A percentile compares a stretch with the other conserved stretches of the same genome.
These are phyloP conservation scores for Oscheius sp. DNA, from an alignment of 2,888 invertebrate species.

Conservation along the genomic window DNA sequence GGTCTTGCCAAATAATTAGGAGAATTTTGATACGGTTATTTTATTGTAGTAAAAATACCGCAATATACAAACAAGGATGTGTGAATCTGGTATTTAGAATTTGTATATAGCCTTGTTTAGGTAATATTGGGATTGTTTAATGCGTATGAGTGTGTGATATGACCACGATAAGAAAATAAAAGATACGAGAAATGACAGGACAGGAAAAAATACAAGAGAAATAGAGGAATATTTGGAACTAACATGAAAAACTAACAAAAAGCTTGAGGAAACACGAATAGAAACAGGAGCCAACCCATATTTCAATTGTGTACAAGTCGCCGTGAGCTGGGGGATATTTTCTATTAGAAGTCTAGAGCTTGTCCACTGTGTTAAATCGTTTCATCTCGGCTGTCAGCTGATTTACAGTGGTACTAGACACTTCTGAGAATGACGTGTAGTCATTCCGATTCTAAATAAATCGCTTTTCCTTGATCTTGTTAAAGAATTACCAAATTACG, in stretches of 20 bases:
- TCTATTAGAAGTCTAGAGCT: slow-evolving; percentile 27
- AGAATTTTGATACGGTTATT: background rate
- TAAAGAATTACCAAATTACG: slow-evolving; percentile 34
- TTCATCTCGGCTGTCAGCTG: slow-evolving; percentile 40
- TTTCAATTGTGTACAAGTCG: slow-evolving; percentile 13
- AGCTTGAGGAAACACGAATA: background rate
- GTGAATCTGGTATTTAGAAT: background rate
- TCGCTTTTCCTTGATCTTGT: background rate
- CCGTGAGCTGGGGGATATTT: background rate
- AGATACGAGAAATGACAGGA: slow-evolving; percentile 22
- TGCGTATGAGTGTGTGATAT: slow-evolving; percentile 15
- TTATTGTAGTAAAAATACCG: background rate
- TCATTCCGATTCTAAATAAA: slow-evolving; percentile 31
- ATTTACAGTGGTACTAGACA: slow-evolving; percentile 31
- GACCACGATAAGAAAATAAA: slow-evolving; percentile 31
- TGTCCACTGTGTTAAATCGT: slow-evolving; percentile 48
- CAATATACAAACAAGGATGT: background rate
- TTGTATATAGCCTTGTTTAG: background rate
- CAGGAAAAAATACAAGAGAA: background rate
- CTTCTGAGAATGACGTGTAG: slow-evolving; percentile 41
- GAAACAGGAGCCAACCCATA: slow-evolving; percentile 28
- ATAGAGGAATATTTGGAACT: background rate
- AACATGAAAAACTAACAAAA: background rate
- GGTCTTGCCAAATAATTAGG: slow-evolving; percentile 14
- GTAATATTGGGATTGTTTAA: background rate